Conservation (phyloP, 2,113 vertebrate genomes). For the Silurus asotus region DNA sequence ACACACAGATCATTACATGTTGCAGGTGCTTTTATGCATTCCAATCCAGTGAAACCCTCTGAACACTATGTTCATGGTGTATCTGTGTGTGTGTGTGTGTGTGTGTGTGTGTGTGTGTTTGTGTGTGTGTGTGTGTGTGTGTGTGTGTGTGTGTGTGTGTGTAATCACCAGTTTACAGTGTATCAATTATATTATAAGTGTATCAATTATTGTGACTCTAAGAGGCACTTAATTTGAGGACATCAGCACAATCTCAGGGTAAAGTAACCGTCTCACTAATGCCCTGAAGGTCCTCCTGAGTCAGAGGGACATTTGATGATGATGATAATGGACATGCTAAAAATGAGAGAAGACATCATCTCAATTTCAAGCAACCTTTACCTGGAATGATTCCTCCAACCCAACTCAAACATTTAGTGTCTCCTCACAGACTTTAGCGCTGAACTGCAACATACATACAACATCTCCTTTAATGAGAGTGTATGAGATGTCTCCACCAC, state of each 20-base stretch:
- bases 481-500: no score
- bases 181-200: conserved; percentile 8
- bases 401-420: no score
- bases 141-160: not conserved
- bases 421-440: no score
- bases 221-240: not conserved
- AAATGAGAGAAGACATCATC: not conserved
- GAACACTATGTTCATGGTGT: not conserved
- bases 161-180: not conserved
- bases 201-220: conserved; percentile 7
- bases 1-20: conserved; percentile 7
- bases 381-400: no score
- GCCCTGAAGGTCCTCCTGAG: not conserved
- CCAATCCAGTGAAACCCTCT: conserved; percentile 23
- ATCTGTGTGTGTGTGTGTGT: no score
- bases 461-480: not conserved
- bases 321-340: not conserved
- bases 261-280: not conserved
- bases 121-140: not conserved
- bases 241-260: not conserved
- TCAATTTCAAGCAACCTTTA: no score
- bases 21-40: conserved; percentile 2
- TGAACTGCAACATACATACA: not conserved
- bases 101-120: not conserved
- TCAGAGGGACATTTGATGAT: not conserved